Evolutionary conservation across 92 coral and sea anemone genomes (phyloP), one percentile per base, ranked within the genome.

Genomic region (Galaxea fascicularis): DNA sequence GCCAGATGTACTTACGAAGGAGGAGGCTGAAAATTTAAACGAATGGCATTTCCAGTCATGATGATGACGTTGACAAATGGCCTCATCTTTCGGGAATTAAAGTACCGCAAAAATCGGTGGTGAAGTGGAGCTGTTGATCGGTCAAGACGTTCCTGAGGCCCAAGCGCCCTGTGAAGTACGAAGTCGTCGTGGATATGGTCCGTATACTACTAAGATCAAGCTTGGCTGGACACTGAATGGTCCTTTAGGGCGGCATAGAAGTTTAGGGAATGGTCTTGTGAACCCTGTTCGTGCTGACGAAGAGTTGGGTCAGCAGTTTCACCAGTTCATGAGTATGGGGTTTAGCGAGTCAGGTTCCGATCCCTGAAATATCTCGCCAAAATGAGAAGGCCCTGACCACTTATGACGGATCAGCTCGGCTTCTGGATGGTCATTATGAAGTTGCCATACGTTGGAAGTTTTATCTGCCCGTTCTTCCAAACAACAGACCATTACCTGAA

Each of bases 171-270:
- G 57, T 14, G 85, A 92, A 76, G 49, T 85, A 21, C 81, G 73
- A 13, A 44, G 63, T 26, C 46, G 91, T 49, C 66, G 58, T 14
- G 66, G 64, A 17, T 52, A 69, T 6, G 92, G 90, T 4, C 92
- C 89, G 10, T 92, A 92, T 56, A 88, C 93, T 44, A 67, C 83
- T 17, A 87, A 67, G 72, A 90, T 90, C 13, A 86, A 80, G 45
- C 75, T 93, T 56, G 93, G 95, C 15, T 87, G 93, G 95, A 83
- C 89, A 5, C 15, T 92, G 4, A 92, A 92, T 63, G 91, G 91
- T n/a, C 93, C 93, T 29, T 71, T 92, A 8, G 89, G 91, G 45
- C 73, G 87, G 71, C 66, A 46, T 49, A 81, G 82, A n/a, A n/a
- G 45, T 7, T 14, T 78, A 7, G 30, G 16, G 9, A 63, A 49